phyloP scores from a whole-genome alignment of 2,797 vertebrate species.

The Enteromius viviparus region DNA sequence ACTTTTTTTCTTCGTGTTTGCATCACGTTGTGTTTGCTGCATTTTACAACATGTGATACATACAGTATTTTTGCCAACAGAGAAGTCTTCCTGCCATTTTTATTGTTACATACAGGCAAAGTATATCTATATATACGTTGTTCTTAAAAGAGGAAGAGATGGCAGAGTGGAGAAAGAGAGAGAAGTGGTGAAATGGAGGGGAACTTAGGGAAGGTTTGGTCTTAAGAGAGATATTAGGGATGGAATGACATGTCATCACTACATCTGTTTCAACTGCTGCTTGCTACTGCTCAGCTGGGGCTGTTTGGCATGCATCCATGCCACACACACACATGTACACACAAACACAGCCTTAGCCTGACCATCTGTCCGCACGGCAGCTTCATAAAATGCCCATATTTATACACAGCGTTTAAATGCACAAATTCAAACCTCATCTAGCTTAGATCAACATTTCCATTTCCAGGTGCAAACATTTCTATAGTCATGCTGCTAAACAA shows the following conservation, averaged over 20 bases:
- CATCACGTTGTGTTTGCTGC: neutral
- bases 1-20: neutral
- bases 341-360: slow-evolving; percentile 21
- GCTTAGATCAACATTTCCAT: neutral
- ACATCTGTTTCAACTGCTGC: slow-evolving; percentile 63
- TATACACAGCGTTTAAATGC: slow-evolving; percentile 11
- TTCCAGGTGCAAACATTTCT: too few relatives aligned
- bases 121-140: slow-evolving; percentile 37
- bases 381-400: slow-evolving; percentile 24
- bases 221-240: slow-evolving; percentile 50
- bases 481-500: neutral
- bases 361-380: slow-evolving; percentile 41
- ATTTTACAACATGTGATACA: neutral
- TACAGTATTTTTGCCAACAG: neutral
- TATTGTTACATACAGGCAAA: slow-evolving; percentile 29
- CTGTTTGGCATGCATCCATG: slow-evolving; percentile 59
- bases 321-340: slow-evolving; percentile 61
- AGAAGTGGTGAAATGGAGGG: slow-evolving; percentile 26
- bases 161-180: slow-evolving; percentile 13
- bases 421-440: slow-evolving; percentile 10
- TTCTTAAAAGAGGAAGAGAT: slow-evolving; percentile 38
- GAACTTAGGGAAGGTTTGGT: slow-evolving; percentile 33
- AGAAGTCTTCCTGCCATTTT: neutral
- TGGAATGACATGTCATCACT: slow-evolving; percentile 67
- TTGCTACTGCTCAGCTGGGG: slow-evolving; percentile 67